Evolutionary conservation across 2,888 invertebrate species (phyloP), one percentile per base, ranked within the genome.

Genomic region (Catocala fraxini): DNA sequence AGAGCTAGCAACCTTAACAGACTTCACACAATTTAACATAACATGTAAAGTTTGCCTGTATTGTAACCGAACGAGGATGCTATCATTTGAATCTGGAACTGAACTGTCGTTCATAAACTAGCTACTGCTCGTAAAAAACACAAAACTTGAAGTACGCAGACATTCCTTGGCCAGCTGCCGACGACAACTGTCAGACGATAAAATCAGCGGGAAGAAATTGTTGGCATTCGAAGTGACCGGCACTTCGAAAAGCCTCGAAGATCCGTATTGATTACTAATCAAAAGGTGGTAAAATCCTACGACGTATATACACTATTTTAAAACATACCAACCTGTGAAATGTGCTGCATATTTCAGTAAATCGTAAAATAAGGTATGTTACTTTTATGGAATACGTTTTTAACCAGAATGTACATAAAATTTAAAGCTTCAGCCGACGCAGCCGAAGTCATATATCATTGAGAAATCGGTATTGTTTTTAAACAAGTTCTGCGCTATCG

Each of bases 151-250:
- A 66, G 65, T 70, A 69, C 73, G 66, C 71, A 71, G 70, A 72
- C 80, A 84, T 87, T 85, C 83, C 70, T 80, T 71, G 77, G 73
- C 69, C 69, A 73, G 75, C 76, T 78, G 80, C 77, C 80, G 80
- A 68, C 70, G 63, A 61, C 63, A 72, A 71, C 83, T 83, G 87
- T 87, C 88, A 86, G 74, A 74, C 72, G 88, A 89, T 89, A 86
- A 73, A 72, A 90, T 89, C 90, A 74, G 75, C 73, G 77, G 75
- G 77, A 80, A 81, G 74, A 64, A 75, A 76, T 73, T 53, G 73
- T 79, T 81, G 84, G 81, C 79, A 85, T 87, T 82, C 79, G 71
- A 80, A 75, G 74, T 72, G 72, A 73, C 59, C 59, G 56, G 57
- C 61, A 65, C 41, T 34, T 63, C 56, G 67, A 71, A 71, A 71